Conservation (phyloP, 2,113 vertebrate genomes). For the Eulacestoma nigropectus region DNA sequence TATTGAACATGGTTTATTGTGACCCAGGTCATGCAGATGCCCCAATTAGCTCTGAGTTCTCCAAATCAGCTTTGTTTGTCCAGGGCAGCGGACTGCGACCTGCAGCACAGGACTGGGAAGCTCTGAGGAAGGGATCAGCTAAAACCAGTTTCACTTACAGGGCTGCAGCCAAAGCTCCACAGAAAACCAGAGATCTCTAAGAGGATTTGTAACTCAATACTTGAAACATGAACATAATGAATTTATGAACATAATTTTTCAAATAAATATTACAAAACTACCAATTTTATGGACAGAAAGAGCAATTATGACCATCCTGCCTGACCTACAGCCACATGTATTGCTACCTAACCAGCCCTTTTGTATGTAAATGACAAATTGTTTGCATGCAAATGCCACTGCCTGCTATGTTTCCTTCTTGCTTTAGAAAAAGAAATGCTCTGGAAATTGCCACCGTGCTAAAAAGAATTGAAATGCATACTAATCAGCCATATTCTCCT, state of each 20-base stretch:
- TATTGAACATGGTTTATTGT: background rate
- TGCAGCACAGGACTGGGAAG: background rate
- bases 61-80: background rate
- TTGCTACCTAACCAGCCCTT: background rate
- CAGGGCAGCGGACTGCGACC: background rate
- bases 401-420: background rate
- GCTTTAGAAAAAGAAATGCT: slow-evolving; percentile 12
- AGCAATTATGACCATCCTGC: background rate
- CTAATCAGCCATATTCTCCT: slow-evolving; percentile 7
- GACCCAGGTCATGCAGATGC: background rate
- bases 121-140: background rate
- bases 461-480: slow-evolving; percentile 30
- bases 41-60: background rate
- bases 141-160: background rate
- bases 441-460: slow-evolving; percentile 3
- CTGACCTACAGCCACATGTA: background rate
- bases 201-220: background rate
- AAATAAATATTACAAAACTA: background rate
- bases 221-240: background rate
- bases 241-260: background rate
- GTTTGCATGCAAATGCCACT: slow-evolving; percentile 20
- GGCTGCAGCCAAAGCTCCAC: background rate
- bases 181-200: background rate
- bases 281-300: background rate
- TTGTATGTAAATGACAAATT: slow-evolving; percentile 17